Percentiles rank a stretch among this genome's conserved stretches.
phyloP scores from a whole-genome alignment of 2,113 vertebrate species.

The chimpanzee (Pan troglodytes) region NHGRI_mPanTro3-v2.1_pri NC_072408.2:57216501-57217000 shows the following conservation, averaged over 20 bases:
- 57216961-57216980: conserved; percentile 62
- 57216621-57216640: conserved; percentile 83
- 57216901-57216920: conserved; percentile 64
- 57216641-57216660: conserved; percentile 81
- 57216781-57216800: conserved; percentile 88
- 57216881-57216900: conserved; percentile 61
- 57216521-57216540: conserved; percentile 76
- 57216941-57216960: conserved; percentile 50
- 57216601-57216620: conserved; percentile 86
- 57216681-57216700: conserved; percentile 96
- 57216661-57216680: conserved; percentile 86
- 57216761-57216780: conserved; percentile 87
- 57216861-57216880: conserved; percentile 20
- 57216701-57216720: conserved; percentile 96
- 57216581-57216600: conserved; percentile 76
- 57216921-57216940: not conserved
- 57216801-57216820: conserved; percentile 89
- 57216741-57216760: conserved; percentile 88
- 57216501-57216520: conserved; percentile 83
- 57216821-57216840: conserved; percentile 78
- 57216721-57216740: conserved; percentile 93
- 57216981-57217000: conserved; percentile 74
- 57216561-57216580: conserved; percentile 37
- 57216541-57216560: conserved; percentile 72
- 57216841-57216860: conserved; percentile 55